Conservation (phyloP, 2,888 invertebrate species). For the Conomelus anceps region DNA sequence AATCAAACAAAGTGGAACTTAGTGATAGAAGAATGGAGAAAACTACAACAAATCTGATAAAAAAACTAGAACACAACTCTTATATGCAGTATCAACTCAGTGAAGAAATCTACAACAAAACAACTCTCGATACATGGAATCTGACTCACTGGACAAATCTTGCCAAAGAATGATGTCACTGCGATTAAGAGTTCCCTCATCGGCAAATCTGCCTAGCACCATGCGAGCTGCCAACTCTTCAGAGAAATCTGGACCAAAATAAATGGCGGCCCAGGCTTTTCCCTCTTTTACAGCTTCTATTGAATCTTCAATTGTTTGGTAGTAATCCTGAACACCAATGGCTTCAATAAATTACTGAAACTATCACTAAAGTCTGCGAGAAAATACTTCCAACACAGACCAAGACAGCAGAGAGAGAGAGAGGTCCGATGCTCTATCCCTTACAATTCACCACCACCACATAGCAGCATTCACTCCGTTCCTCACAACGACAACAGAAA, state of each 20-base stretch:
- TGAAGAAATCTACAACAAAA: not conserved
- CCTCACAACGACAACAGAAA: no score
- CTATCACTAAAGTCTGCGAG: no score
- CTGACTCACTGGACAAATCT: conserved; percentile 31
- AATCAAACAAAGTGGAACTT: no score
- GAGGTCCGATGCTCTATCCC: no score
- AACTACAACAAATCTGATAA: no score
- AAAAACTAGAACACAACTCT: no score
- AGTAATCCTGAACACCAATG: conserved; percentile 24
- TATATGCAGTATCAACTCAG: not conserved
- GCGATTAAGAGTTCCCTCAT: conserved; percentile 26
- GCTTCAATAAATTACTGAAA: not conserved
- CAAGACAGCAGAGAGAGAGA: no score
- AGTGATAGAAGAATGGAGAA: no score
- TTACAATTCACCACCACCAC: no score
- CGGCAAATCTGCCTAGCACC: conserved; percentile 42
- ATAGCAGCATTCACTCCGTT: no score
- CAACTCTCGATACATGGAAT: not conserved
- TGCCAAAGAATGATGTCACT: conserved; percentile 31
- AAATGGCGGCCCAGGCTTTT: conserved; percentile 65
- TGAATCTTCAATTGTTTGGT: conserved; percentile 47
- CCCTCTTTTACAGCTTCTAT: conserved; percentile 59
- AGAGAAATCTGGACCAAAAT: conserved; percentile 70
- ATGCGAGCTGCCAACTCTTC: conserved; percentile 54
- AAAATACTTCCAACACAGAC: no score